A percentile compares a stretch with the other conserved stretches of the same genome.
phyloP scores from a whole-genome alignment of 2,888 invertebrate species.

The Cyaniris semiargus region DNA sequence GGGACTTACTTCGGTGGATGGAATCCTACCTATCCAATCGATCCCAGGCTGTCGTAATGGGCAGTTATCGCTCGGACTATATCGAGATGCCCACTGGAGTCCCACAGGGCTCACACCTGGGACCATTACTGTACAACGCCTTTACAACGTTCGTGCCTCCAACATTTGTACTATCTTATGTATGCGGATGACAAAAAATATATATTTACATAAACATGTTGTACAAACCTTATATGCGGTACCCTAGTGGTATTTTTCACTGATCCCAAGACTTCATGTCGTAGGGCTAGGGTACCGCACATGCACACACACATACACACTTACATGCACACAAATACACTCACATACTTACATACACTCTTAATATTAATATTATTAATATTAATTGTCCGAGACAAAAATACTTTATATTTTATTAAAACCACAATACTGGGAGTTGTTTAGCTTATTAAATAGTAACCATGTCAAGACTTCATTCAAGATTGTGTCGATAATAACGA shows the following conservation, averaged over 20 bases:
- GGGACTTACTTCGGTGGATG: conserved; percentile 38
- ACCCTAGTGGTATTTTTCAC: not conserved
- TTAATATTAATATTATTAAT: not conserved
- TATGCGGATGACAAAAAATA: conserved; percentile 39
- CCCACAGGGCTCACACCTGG: conserved; percentile 43
- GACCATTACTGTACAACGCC: conserved; percentile 41
- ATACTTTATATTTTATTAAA: not conserved
- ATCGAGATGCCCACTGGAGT: conserved; percentile 40
- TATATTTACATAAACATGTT: conserved; percentile 19
- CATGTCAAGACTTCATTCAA: not conserved
- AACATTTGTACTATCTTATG: conserved; percentile 30
- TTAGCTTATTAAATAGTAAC: too few relatives aligned
- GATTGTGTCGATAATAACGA: too few relatives aligned
- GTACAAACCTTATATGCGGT: not conserved
- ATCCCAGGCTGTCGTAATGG: conserved; percentile 34
- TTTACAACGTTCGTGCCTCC: conserved; percentile 37
- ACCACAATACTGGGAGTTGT: too few relatives aligned
- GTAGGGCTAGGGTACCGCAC: not conserved
- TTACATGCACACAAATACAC: not conserved
- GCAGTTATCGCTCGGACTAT: conserved; percentile 34
- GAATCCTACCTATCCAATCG: conserved; percentile 37
- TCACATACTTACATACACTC: too few relatives aligned
- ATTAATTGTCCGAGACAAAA: not conserved
- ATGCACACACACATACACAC: not conserved
- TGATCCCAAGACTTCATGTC: not conserved